Evolutionary conservation across 2,113 vertebrate genomes (phyloP), one percentile per base, ranked within the genome.

Genomic region (Steatornis caripensis): DNA sequence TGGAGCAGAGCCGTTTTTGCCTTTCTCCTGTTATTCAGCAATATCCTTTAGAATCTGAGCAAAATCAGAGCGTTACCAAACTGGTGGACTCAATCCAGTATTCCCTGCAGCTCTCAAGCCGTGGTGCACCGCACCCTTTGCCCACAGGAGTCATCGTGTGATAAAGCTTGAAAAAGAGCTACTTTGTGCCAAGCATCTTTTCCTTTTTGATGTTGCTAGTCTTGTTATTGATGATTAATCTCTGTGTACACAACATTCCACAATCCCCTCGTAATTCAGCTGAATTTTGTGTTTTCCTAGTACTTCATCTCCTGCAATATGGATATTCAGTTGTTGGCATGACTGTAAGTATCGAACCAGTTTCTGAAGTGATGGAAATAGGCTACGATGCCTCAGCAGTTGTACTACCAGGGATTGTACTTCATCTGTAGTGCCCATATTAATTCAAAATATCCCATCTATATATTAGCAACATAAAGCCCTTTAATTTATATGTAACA

Each of bases 311-410:
- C 45, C 62, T 91, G 9, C 64, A 45, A 41, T 49, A 6, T 74
- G 32, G 62, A 4, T 55, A 26, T 81, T 81, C 46, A 68, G 2
- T 39, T 77, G 8, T 66, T 90, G 51, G 15, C 51, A 11, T 81
- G 20, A 57, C 43, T 66, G 2, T 29, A 79, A 43, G 43, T 60
- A 22, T 2, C 77, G 69, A 78, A 78, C 21, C 15, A 51, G 8
- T 78, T 95, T 36, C 27, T 55, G 29, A 92, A 78, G 46, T 76
- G 45, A 19, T 49, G 26, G 54, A 72, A 72, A 43, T 18, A 70
- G 32, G 43, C 41, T 61, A 10, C 0, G 0, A 26, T 78, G 49
- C 72, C 48, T 71, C 51, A 71, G 68, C 39, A 39, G 1, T 75
- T 87, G n/a, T 3, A 2, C 30, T 64, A 43, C 30, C 16, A 62